Evolutionary conservation across 2,797 vertebrate genomes (phyloP).

Genomic region (Poeciliopsis paucimaculata): DNA sequence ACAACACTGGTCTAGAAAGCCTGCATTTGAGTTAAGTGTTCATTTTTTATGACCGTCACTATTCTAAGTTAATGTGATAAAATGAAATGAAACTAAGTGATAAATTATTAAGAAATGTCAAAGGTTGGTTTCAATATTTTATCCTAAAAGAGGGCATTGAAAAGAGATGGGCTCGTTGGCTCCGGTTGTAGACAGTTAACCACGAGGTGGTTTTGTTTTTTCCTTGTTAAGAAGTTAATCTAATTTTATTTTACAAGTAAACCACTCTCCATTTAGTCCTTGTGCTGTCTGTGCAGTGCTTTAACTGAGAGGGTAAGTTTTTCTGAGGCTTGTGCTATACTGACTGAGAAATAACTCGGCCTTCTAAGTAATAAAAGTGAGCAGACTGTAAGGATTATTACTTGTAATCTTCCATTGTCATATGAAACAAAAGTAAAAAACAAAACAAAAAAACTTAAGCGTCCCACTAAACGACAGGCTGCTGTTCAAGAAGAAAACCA

Average conservation of each 20-base stretch:
- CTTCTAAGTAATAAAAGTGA: not conserved
- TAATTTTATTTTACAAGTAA: not conserved
- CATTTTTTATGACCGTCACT: constrained; percentile 48
- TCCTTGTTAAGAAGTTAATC: not conserved
- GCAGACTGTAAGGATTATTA: not conserved
- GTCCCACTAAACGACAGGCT: not conserved
- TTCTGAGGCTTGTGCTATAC: not conserved
- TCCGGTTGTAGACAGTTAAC: not conserved
- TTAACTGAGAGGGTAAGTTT: not conserved
- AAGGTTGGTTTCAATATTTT: not conserved
- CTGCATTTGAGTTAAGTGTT: not conserved
- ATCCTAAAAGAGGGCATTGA: not conserved
- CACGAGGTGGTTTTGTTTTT: not conserved
- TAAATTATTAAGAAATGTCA: not conserved
- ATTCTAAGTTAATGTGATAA: constrained; percentile 43
- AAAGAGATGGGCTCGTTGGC: not conserved
- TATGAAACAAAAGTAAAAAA: not conserved
- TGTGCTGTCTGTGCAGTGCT: not conserved
- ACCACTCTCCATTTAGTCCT: not conserved
- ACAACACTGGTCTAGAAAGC: not conserved
- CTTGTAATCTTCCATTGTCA: not conserved
- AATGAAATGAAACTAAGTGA: constrained; percentile 15
- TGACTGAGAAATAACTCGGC: not conserved
- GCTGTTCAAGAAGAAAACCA: not conserved
- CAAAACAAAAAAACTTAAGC: not conserved